Evolutionary conservation across 2,797 vertebrate genomes (phyloP).

Genomic region (Peromyscus attwateri): DNA sequence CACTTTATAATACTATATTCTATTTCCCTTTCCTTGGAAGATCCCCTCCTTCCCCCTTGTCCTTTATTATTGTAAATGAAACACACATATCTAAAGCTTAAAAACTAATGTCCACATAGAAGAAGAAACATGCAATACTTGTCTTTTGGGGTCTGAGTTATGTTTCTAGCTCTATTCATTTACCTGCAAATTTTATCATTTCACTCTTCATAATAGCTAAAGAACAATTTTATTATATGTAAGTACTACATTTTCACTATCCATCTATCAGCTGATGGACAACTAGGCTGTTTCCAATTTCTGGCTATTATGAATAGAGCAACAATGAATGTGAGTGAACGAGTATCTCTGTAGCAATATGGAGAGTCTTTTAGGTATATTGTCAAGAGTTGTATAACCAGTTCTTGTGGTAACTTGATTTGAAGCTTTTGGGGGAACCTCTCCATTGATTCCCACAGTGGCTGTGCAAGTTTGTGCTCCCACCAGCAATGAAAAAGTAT

Average conservation of each 20-base stretch:
- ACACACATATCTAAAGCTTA: background rate
- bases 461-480: background rate
- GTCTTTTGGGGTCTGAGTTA: background rate
- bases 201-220: background rate
- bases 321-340: too few species aligned
- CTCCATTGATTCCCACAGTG: background rate
- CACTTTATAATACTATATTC: background rate
- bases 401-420: background rate
- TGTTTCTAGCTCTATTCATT: background rate
- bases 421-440: background rate
- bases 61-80: background rate
- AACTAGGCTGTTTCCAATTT: background rate
- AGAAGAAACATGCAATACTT: background rate
- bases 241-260: background rate
- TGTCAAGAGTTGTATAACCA: background rate
- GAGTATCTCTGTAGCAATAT: background rate
- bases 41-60: background rate
- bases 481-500: background rate
- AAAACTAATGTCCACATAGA: background rate
- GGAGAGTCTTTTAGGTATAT: background rate
- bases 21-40: background rate
- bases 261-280: background rate
- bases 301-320: background rate
- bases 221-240: background rate
- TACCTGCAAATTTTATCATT: background rate